These are phyloP conservation scores for Lophura nycthemera DNA, from an alignment of 2,113 vertebrate genomes.

Conservation along the genomic window DNA sequence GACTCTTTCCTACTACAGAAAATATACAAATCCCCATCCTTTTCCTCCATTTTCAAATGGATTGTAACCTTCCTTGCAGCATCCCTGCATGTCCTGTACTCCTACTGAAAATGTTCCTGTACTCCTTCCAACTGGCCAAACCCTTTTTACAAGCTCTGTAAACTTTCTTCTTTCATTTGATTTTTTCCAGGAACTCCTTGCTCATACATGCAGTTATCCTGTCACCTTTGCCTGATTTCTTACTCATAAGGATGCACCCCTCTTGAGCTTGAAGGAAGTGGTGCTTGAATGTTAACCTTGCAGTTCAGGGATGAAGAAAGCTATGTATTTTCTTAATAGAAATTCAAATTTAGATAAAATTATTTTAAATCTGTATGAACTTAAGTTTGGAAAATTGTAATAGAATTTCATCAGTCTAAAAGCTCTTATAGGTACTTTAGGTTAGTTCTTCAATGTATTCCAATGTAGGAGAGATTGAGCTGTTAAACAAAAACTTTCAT, in stretches of 20 bases:
- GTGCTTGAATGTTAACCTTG: not conserved
- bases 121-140: not conserved
- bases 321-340: not conserved
- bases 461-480: not conserved
- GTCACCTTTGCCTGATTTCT: not conserved
- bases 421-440: not conserved
- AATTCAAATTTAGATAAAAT: not conserved
- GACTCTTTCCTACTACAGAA: not conserved
- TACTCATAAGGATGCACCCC: not conserved
- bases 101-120: not conserved
- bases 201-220: not conserved
- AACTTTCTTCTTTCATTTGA: not conserved
- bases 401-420: not conserved
- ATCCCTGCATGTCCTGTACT: not conserved
- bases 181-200: not conserved
- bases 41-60: not conserved
- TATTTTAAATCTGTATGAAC: not conserved
- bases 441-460: not conserved
- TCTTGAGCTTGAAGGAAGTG: not conserved
- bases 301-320: not conserved
- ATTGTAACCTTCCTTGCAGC: too few relatives aligned
- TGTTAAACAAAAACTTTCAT: not conserved
- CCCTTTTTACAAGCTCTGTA: not conserved
- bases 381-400: not conserved
- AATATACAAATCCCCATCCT: not conserved